Evolutionary conservation across 2,888 invertebrate genomes (phyloP).

Genomic region (Mellilla xanthometata): DNA sequence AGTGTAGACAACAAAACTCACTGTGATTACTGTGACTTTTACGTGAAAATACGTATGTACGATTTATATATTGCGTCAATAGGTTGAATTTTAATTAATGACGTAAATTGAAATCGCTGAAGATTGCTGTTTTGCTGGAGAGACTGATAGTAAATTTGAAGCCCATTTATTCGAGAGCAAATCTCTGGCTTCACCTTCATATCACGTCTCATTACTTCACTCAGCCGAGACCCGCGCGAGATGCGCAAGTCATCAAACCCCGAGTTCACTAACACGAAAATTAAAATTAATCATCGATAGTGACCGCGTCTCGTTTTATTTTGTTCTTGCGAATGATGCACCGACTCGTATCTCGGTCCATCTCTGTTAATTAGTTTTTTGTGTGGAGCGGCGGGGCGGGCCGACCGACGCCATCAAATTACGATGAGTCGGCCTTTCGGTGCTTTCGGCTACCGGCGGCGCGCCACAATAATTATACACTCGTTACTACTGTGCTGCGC

Average conservation of each 20-base stretch:
- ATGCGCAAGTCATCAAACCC: constrained; percentile 33
- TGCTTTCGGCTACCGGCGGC: constrained; percentile 78
- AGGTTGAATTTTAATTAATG: too few relatives aligned
- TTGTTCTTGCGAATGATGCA: constrained; percentile 63
- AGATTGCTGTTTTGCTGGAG: too few relatives aligned
- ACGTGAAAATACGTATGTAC: too few relatives aligned
- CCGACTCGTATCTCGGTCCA: constrained; percentile 57
- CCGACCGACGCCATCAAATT: constrained; percentile 80
- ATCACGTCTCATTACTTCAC: constrained; percentile 14
- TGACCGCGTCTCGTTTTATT: constrained; percentile 54
- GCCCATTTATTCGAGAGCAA: neutral
- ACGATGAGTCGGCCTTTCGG: constrained; percentile 81
- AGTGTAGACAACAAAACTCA: too few relatives aligned
- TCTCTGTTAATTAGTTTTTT: constrained; percentile 82
- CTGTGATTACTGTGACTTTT: too few relatives aligned
- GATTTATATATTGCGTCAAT: too few relatives aligned
- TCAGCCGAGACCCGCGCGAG: constrained; percentile 20
- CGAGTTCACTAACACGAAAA: constrained; percentile 37
- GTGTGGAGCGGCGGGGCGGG: constrained; percentile 68
- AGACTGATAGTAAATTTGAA: neutral
- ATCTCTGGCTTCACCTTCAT: neutral
- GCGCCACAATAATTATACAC: constrained; percentile 78
- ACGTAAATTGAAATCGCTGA: too few relatives aligned
- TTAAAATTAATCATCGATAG: constrained; percentile 49
- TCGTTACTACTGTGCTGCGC: constrained; percentile 80